A percentile compares a stretch with the other conserved stretches of the same genome.
Conservation (phyloP, 35 echinoderm and acorn worm species). For the Ophioderma brevispina region DNA sequence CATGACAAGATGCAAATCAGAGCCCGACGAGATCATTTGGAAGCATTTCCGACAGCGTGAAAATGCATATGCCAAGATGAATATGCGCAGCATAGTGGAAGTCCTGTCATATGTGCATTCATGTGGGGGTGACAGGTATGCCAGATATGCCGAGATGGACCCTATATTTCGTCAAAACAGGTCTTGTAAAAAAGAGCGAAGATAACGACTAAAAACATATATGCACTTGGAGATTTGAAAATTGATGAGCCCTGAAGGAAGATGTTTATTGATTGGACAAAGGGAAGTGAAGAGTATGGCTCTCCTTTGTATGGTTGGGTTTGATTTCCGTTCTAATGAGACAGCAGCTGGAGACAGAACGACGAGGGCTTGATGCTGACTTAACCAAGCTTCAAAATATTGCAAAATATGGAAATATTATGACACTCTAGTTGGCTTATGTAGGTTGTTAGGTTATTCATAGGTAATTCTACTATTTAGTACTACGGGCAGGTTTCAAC, state of each 20-base stretch:
- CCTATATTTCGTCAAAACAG: too few species aligned
- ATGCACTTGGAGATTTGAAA: neutral
- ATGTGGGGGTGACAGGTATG: too few species aligned
- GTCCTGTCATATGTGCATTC: too few species aligned
- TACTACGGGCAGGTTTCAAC: neutral
- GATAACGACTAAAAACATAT: neutral
- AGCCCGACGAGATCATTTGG: neutral
- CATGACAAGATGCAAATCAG: neutral
- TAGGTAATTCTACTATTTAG: neutral
- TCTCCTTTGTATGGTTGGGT: neutral
- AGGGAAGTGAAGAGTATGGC: neutral
- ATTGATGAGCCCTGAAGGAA: neutral
- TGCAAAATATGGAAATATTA: too few species aligned
- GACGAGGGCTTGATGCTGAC: too few species aligned
- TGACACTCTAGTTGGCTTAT: neutral
- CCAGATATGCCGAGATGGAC: too few species aligned
- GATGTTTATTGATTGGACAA: conserved; percentile 2
- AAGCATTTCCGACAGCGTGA: neutral
- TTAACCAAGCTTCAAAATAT: too few species aligned
- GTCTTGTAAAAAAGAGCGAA: too few species aligned
- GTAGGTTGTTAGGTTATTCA: neutral
- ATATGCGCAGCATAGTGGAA: neutral
- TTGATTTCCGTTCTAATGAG: neutral
- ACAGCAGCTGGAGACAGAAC: neutral
- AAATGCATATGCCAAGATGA: neutral